Evolutionary conservation across 2,888 invertebrate genomes (phyloP), one percentile per base, ranked within the genome.

Genomic region (Toxonevra muliebris): DNA sequence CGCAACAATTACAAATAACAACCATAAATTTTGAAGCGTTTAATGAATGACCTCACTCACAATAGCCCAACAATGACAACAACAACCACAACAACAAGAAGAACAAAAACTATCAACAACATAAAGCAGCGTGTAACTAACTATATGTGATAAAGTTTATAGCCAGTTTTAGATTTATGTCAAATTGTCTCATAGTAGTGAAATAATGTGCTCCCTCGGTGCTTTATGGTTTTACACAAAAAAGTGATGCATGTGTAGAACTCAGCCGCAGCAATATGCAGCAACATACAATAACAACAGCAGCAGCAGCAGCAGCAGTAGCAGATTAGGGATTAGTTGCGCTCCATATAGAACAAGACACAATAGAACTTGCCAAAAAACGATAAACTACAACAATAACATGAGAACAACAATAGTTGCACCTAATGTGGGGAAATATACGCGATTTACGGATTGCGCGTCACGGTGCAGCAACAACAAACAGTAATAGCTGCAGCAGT

Each of bases 31-130:
- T 13, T 42, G 13, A 41, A 4, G 52, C 43, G 69, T 20, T 41
- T 53, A 61, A 52, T 48, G 55, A 61, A 66, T 63, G 68, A 68
- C 63, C 68, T 63, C 69, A 69, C 69, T 65, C 68, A 69, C 61
- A 61, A 66, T 61, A 60, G 58, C 63, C 53, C 64, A 30, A 43
- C 58, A 61, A 45, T 13, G 45, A 40, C 20, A 69, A 42, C 59
- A 61, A 57, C 19, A 55, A 0, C 43, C 43, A 20, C 61, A 65
- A 54, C 54, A 62, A 15, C 60, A 65, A 59, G 64, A 54, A 62
- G 50, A 68, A 65, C 45, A 68, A 42, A 48, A 13, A 48, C 30
- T n/a, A 5, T 4, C 15, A 45, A 30, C 45, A 42, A 61, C 41
- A 61, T 19, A 1, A 57, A 30, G 30, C 9, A 17, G 40, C n/a